Percentiles rank a stretch among this genome's conserved stretches.
Conservation (phyloP, 37 sponge, comb jelly and placozoan genomes). For the Amphimedon queenslandica region DNA sequence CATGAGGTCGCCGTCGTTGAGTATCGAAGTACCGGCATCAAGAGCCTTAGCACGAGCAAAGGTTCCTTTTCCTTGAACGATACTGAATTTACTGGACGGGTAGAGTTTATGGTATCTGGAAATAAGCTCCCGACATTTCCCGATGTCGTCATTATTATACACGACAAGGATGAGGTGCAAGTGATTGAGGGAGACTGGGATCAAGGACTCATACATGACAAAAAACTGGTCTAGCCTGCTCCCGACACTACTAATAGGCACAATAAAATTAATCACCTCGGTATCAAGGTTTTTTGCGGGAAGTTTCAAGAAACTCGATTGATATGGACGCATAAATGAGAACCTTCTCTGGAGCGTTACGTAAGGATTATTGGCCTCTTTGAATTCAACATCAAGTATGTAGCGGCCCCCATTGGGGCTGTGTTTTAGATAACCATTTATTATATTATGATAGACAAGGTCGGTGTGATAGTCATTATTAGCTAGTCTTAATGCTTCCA, state of each 20-base stretch:
- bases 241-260: slow-evolving; percentile 18
- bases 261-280: slow-evolving; percentile 11
- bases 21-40: slow-evolving; percentile 32
- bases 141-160: slow-evolving; percentile 8
- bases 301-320: neutral
- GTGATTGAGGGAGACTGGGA: neutral
- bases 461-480: neutral
- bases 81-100: slow-evolving; percentile 14
- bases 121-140: neutral
- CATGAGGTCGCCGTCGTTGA: slow-evolving; percentile 30
- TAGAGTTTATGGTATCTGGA: neutral
- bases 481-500: neutral
- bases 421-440: slow-evolving; percentile 19
- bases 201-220: neutral
- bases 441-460: slow-evolving; percentile 4
- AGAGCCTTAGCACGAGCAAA: slow-evolving; percentile 60
- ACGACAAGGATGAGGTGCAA: slow-evolving; percentile 24
- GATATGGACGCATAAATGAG: neutral
- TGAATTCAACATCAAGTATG: slow-evolving; percentile 14
- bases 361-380: neutral
- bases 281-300: neutral
- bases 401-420: slow-evolving; percentile 15
- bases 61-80: slow-evolving; percentile 35
- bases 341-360: neutral
- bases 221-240: slow-evolving; percentile 9